Evolutionary conservation across 2,113 vertebrate species (phyloP), one percentile per base, ranked within the genome.

Genomic region (Cepphus grylle): DNA sequence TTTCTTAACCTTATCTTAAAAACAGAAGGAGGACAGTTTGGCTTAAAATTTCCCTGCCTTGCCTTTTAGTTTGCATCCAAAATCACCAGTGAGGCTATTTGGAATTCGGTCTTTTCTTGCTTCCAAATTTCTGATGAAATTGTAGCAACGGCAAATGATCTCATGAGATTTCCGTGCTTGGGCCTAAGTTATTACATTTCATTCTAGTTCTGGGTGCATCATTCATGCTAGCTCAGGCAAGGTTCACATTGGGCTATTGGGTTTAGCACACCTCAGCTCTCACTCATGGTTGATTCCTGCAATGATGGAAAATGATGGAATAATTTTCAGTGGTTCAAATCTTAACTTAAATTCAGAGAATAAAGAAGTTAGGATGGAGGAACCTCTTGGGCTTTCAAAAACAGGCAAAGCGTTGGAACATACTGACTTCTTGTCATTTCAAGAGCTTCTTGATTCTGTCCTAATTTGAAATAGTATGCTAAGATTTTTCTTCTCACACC

Each of bases 251-350:
- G 47, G 13, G 45, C 45, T 70, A 1, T 49, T 58, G 5, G 56
- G n/a, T 4, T 81, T 25, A 50, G 25, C 49, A 22, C 22, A n/a
- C 7, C n/a, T 78, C 45, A 81, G 1, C 21, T 91, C 36, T 69
- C 38, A 15, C 8, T 36, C 22, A 4, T 1, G 7, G 17, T 30
- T 0, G 1, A 71, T 87, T 71, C 29, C 29, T 78, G 19, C 61
- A 52, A 0, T 0, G 13, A 43, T 18, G 43, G 36, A 45, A 52
- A 59, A 0, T 0, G 11, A 47, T 13, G 42, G 42, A 47, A 49
- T 36, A 45, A 17, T 15, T 88, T 38, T 49, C 67, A 74, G n/a
- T 56, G 21, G 12, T 67, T 82, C 52, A 42, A 29, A 40, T 76
- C 22, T 45, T 53, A 43, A 56, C 40, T 86, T 67, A 36, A 84